phyloP scores from a whole-genome alignment of 2,888 invertebrate species.

The Thymelicus sylvestris region DNA sequence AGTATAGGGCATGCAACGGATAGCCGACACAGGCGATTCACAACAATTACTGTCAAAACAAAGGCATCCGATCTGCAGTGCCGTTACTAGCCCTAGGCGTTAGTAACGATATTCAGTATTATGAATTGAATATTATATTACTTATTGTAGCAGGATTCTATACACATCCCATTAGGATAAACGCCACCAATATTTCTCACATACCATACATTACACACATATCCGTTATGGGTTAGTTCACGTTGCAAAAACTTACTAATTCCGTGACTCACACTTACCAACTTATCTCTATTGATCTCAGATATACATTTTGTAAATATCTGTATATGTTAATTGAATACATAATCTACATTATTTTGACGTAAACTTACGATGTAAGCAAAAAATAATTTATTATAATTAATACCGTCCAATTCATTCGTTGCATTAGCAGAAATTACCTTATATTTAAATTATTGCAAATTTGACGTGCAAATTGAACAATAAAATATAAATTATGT shows the following conservation, averaged over 20 bases:
- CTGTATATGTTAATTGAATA: too few species aligned
- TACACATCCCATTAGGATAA: not conserved
- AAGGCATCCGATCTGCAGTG: slow-evolving; percentile 62
- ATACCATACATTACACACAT: not conserved
- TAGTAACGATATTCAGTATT: slow-evolving; percentile 20
- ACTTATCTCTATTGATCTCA: too few species aligned
- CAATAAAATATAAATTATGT: slow-evolving; percentile 29
- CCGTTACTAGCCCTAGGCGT: slow-evolving; percentile 57
- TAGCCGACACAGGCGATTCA: slow-evolving; percentile 56
- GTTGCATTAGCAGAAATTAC: not conserved
- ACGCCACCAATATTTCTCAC: not conserved
- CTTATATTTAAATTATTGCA: not conserved
- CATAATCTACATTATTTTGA: not conserved
- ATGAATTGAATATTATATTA: slow-evolving; percentile 12
- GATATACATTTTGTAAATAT: too few species aligned
- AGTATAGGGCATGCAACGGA: slow-evolving; percentile 22
- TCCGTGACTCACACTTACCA: slow-evolving; percentile 26
- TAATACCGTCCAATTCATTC: not conserved
- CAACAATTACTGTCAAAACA: slow-evolving; percentile 80
- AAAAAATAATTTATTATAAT: not conserved
- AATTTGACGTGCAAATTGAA: slow-evolving; percentile 15
- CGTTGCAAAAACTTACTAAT: slow-evolving; percentile 7
- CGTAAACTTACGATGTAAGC: not conserved
- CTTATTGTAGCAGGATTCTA: not conserved
- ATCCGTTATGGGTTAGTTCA: slow-evolving; percentile 14